Base-by-base conservation (phyloP, 2,888 invertebrate species). In the Melinaea menophilus region DNA sequence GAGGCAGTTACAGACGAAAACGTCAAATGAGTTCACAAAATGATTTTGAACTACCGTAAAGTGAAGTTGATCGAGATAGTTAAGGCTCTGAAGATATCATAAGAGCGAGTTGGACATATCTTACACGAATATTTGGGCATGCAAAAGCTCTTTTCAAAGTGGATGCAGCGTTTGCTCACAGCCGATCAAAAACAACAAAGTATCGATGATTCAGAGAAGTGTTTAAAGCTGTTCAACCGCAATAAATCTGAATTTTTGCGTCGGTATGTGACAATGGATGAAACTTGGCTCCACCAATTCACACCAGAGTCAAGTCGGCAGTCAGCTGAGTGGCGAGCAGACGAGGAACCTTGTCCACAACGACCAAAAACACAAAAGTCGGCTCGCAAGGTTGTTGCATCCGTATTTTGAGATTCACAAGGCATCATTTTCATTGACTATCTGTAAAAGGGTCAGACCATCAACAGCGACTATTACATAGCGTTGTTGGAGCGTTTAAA, bases 81-180 rank as follows among this genome's bases (percentile, higher is more conserved):
- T 46, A n/a, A 46, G 12, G n/a, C n/a, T n/a, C 12, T 46, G n/a
- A 12, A 46, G 11, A 46, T 46, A 12, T 46, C 46, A 9, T 1
- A 46, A 46, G 46, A 46, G n/a, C 12, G 46, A 4, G 11, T 9
- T 46, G 12, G 46, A 11, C n/a, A n/a, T 46, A 75, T 73, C 65
- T 70, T 75, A 35, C 35, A 69, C 65, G 64, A 74, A 34, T 9
- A 71, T 22, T 71, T 73, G 63, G 65, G 54, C 51, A 71, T 71
- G 71, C 70, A 54, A 72, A 72, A 74, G 66, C 68, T 72, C 12
- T 72, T 59, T 61, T 71, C 75, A 62, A 67, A 72, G 66, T 78
- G 73, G 72, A 71, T 78, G 73, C 73, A 74, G 73, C 75, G 73
- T 60, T 71, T 71, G 66, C 67, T 72, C 62, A 72, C 69, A 59